Base-by-base conservation (phyloP, 2,888 invertebrate species). In the Sphecodes monilicornis region DNA sequence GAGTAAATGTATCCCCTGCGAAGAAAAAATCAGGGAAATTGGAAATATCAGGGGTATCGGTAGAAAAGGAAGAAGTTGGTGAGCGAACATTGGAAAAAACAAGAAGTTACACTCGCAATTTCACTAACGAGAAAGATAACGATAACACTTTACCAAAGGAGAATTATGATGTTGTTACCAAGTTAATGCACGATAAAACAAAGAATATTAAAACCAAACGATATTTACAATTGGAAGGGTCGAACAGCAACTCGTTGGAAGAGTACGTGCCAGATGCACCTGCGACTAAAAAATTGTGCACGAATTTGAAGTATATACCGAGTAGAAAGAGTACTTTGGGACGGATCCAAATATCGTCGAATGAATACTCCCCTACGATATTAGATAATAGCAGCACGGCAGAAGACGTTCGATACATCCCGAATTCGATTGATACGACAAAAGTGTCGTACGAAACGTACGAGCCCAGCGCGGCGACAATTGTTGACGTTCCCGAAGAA, bases 251-350 rank as follows among this genome's bases (percentile, higher is more conserved):
- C 11, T 64, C 54, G 10, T 78, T 92, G 54, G 92, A 93, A 46
- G 92, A 93, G 64, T 93, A 93, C 36, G 91, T 92, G 1, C 92
- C 92, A 1, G 89, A 91, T 32, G 87, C 88, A 11, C 85, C 92
- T 10, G 84, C 78, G 36, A 50, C 78, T 11, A 87, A 86, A 43
- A 89, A 86, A 77, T 66, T 80, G 22, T 88, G 82, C 66, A 36
- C 72, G 8, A 84, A 90, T 39, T 81, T 92, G 11, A 90, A 91
- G 22, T 93, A 93, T 72, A 88, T 93, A 36, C 93, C 93, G 10
- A 93, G 93, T 60, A 89, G 88, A 6, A 93, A 93, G 76, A 93
- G 92, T 68, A 81, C 87, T 11, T 83, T 93, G 77, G 86, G 90
- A 69, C 85, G 75, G 22, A 88, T 91, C 86, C 88, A 88, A 73